Conservation (phyloP, 1,140 invertebrate genomes). For the Drosophila suzukii region DNA sequence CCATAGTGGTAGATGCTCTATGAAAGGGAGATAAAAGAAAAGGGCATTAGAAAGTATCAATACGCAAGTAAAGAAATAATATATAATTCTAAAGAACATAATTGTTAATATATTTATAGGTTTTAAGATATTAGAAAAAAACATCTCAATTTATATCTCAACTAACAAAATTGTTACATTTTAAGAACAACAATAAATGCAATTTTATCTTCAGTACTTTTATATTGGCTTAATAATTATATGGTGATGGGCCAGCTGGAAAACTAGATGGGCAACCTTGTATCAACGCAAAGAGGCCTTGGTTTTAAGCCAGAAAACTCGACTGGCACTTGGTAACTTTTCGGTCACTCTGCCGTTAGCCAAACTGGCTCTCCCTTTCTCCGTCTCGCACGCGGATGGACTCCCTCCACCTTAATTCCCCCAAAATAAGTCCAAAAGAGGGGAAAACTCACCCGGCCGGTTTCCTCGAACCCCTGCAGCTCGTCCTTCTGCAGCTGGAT, state of each 20-base stretch:
- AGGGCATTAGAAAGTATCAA: no score
- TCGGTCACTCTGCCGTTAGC: slow-evolving; percentile 26
- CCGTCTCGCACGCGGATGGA: slow-evolving; percentile 5
- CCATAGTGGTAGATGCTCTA: slow-evolving; percentile 92
- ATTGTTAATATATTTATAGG: no score
- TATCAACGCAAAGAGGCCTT: slow-evolving; percentile 6
- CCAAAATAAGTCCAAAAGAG: slow-evolving; percentile 4
- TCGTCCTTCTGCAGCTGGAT: slow-evolving; percentile 91
- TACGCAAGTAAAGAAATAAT: no score
- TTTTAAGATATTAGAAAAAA: no score
- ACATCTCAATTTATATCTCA: no score
- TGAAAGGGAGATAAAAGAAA: background rate
- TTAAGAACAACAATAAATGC: background rate
- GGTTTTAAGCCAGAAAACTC: slow-evolving; percentile 10
- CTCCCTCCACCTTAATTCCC: background rate
- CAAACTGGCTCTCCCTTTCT: slow-evolving; percentile 8
- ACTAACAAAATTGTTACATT: no score
- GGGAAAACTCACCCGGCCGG: slow-evolving; percentile 87
- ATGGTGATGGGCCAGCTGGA: background rate
- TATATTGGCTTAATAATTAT: background rate
- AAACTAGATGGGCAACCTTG: background rate
- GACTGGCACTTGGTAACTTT: background rate
- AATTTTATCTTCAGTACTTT: background rate
- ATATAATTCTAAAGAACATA: no score
- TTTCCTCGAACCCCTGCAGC: slow-evolving; percentile 91